Evolutionary conservation across 2,797 vertebrate species (phyloP).

Genomic region (Antrozous pallidus): DNA sequence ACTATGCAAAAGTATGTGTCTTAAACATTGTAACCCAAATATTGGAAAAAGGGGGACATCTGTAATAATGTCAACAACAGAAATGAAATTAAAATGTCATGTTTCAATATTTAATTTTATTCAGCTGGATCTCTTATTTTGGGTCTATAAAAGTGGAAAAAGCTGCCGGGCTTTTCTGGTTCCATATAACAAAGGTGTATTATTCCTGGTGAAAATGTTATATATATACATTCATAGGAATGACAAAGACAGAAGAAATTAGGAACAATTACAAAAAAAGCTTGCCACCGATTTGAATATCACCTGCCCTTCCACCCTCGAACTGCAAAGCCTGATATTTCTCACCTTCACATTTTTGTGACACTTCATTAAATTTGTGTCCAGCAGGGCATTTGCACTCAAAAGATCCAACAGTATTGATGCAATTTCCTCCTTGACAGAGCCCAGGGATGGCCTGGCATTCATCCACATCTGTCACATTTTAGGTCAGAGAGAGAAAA

Average conservation of each 20-base stretch:
- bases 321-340: slow-evolving; percentile 60
- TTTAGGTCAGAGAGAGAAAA: not conserved
- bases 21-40: slow-evolving; percentile 74
- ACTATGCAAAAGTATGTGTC: slow-evolving; percentile 42
- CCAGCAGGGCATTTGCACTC: slow-evolving; percentile 99
- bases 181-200: slow-evolving; percentile 51
- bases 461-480: slow-evolving; percentile 95
- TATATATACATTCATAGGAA: slow-evolving; percentile 51
- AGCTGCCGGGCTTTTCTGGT: slow-evolving; percentile 58
- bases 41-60: not conserved
- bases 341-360: slow-evolving; percentile 99
- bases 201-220: slow-evolving; percentile 49
- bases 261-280: slow-evolving; percentile 55
- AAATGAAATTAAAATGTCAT: slow-evolving; percentile 21
- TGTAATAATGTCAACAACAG: not conserved
- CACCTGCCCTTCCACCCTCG: not conserved
- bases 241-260: slow-evolving; percentile 51
- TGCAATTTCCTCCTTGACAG: slow-evolving; percentile 98
- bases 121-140: slow-evolving; percentile 67
- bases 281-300: not conserved
- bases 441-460: slow-evolving; percentile 99
- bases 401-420: slow-evolving; percentile 99
- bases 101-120: slow-evolving; percentile 75
- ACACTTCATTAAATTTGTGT: slow-evolving; percentile 97
- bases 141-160: slow-evolving; percentile 67